Evolutionary conservation across 2,113 vertebrate species (phyloP).

Genomic region (Syngnathus floridae): DNA sequence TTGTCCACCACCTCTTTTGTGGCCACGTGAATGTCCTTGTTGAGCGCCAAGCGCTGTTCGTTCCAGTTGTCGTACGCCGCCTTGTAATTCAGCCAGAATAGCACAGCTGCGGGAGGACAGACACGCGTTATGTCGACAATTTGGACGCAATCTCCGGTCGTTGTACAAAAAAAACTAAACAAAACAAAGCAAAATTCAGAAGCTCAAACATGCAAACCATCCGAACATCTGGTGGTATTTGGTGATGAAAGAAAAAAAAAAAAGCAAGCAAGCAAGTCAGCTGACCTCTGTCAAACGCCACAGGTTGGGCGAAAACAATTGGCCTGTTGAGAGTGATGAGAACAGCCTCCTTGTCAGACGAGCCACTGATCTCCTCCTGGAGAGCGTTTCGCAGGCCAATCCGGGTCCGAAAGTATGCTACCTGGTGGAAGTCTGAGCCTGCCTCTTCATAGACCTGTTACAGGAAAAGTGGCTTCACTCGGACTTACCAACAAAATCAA

Average conservation of each 20-base stretch:
- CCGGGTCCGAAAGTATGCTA: conserved; percentile 95
- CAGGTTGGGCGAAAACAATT: conserved; percentile 94
- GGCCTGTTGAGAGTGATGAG: conserved; percentile 95
- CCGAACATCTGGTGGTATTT: not conserved
- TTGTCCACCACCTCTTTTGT: conserved; percentile 98
- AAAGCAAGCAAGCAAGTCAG: not conserved
- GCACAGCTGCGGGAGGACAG: conserved; percentile 76
- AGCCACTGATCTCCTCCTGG: conserved; percentile 93
- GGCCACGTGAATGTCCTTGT: conserved; percentile 96
- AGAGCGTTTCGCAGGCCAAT: conserved; percentile 94
- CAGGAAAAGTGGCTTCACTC: not conserved
- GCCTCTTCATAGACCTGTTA: conserved; percentile 97
- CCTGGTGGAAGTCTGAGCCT: conserved; percentile 96
- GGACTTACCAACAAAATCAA: no score
- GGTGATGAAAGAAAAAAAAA: not conserved
- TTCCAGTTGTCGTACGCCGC: conserved; percentile 99
- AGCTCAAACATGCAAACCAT: not conserved
- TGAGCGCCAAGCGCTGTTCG: conserved; percentile 91
- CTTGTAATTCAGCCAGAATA: conserved; percentile 99
- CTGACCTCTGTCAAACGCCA: conserved; percentile 95
- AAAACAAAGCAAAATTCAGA: not conserved
- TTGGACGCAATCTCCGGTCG: no score
- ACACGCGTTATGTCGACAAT: no score
- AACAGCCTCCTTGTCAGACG: conserved; percentile 92
- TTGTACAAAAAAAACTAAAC: not conserved